Evolutionary conservation across 2,888 invertebrate species (phyloP).

Genomic region (Drosophila barbarae): DNA sequence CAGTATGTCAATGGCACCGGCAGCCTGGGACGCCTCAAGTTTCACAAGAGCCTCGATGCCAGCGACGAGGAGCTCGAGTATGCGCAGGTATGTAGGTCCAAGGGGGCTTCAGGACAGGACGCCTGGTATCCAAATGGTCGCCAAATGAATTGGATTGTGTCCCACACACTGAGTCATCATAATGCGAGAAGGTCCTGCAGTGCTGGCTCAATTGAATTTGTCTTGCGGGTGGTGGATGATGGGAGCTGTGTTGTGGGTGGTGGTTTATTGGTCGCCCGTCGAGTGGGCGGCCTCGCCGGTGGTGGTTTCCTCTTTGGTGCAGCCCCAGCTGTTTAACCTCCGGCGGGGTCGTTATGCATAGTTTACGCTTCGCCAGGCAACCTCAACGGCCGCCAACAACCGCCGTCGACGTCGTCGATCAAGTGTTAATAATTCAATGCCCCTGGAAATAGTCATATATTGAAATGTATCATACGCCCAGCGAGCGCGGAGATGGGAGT

Average conservation of each 20-base stretch:
- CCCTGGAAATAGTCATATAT: slow-evolving; percentile 45
- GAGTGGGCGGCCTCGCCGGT: slow-evolving; percentile 16
- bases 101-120: neutral
- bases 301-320: slow-evolving; percentile 11
- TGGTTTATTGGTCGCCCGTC: slow-evolving; percentile 42
- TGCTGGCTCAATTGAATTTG: slow-evolving; percentile 68
- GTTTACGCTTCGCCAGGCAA: slow-evolving; percentile 65
- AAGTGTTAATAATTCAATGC: slow-evolving; percentile 66
- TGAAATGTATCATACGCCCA: slow-evolving; percentile 15
- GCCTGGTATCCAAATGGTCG: slow-evolving; percentile 62
- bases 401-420: slow-evolving; percentile 48
- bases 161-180: slow-evolving; percentile 61
- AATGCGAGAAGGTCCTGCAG: slow-evolving; percentile 60
- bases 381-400: slow-evolving; percentile 40
- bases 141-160: slow-evolving; percentile 40
- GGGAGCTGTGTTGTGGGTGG: slow-evolving; percentile 44
- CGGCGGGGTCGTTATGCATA: slow-evolving; percentile 46
- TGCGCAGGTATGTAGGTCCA: slow-evolving; percentile 81
- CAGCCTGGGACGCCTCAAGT: slow-evolving; percentile 77
- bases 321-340: slow-evolving; percentile 65
- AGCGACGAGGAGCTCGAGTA: slow-evolving; percentile 82
- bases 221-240: slow-evolving; percentile 54
- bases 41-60: slow-evolving; percentile 77
- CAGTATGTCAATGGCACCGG: slow-evolving; percentile 78
- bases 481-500: neutral